phyloP scores from a whole-genome alignment of 1,140 invertebrate genomes.

The Drosophila carrolli region DNA sequence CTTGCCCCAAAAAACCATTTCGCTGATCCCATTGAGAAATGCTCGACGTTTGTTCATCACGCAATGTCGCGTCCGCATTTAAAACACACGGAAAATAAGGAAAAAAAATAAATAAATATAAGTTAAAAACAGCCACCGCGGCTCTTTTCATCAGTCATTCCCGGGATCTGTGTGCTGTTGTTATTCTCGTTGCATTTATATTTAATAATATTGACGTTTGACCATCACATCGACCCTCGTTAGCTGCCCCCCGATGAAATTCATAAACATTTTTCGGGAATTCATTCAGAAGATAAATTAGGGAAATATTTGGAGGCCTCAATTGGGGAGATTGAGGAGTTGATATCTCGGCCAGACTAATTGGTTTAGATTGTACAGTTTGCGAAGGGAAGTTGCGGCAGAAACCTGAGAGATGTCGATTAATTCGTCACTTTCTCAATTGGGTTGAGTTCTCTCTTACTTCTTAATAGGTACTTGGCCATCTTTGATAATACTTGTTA shows the following conservation, averaged over 20 bases:
- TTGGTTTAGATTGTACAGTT: slow-evolving; percentile 1
- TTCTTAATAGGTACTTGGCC: neutral
- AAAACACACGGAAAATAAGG: slow-evolving; percentile 5
- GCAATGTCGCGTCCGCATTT: slow-evolving; percentile 70
- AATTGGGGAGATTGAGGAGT: slow-evolving; percentile 6
- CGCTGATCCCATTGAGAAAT: slow-evolving; percentile 60
- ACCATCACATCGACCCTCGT: slow-evolving; percentile 60
- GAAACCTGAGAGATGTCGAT: neutral
- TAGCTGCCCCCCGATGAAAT: slow-evolving; percentile 42
- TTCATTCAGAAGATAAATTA: slow-evolving; percentile 15
- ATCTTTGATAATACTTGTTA: neutral
- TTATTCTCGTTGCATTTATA: slow-evolving; percentile 53
- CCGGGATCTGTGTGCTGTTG: slow-evolving; percentile 21
- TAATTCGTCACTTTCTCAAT: slow-evolving; percentile 10
- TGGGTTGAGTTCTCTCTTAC: neutral
- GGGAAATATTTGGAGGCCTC: slow-evolving; percentile 16
- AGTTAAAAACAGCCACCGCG: slow-evolving; percentile 21
- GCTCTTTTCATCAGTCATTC: slow-evolving; percentile 63
- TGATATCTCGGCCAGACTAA: slow-evolving; percentile 9
- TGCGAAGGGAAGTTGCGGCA: neutral
- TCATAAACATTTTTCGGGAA: slow-evolving; percentile 26
- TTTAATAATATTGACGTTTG: slow-evolving; percentile 76
- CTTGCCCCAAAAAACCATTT: neutral
- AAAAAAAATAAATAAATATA: slow-evolving; percentile 1
- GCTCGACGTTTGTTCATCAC: slow-evolving; percentile 67